Evolutionary conservation across 2,888 invertebrate species (phyloP).

Genomic region (Desoria tigrina): DNA sequence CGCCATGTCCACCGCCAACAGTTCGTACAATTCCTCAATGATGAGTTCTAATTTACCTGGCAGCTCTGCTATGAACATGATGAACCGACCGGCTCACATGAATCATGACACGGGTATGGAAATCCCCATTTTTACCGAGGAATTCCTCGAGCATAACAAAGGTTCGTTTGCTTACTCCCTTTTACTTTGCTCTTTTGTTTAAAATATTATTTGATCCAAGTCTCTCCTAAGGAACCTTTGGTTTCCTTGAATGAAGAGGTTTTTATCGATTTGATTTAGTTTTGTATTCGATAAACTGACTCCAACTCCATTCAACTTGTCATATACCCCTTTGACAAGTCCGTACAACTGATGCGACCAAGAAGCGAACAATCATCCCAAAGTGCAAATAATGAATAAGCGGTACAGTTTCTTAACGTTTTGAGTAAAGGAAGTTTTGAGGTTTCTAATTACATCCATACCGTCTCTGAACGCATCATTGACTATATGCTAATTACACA

Average conservation of each 20-base stretch:
- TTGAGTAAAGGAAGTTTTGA: too few relatives aligned
- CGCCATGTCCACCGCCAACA: slow-evolving; percentile 47
- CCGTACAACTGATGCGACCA: too few relatives aligned
- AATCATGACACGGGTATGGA: slow-evolving; percentile 64
- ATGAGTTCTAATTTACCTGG: slow-evolving; percentile 43
- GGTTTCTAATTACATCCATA: too few relatives aligned
- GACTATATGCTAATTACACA: too few relatives aligned
- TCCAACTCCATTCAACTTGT: background rate
- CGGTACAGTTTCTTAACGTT: too few relatives aligned
- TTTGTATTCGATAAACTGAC: background rate
- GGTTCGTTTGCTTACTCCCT: slow-evolving; percentile 57
- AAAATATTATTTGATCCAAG: slow-evolving; percentile 6
- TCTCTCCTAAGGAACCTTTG: background rate
- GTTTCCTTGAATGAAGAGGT: background rate
- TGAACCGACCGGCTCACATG: slow-evolving; percentile 52
- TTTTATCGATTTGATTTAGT: background rate
- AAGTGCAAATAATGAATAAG: too few relatives aligned
- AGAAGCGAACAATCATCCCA: too few relatives aligned
- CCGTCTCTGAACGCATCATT: too few relatives aligned
- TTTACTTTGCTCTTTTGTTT: slow-evolving; percentile 16
- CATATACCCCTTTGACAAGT: too few relatives aligned
- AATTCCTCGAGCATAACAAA: slow-evolving; percentile 95
- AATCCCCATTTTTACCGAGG: slow-evolving; percentile 95
- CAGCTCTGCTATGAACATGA: slow-evolving; percentile 53
- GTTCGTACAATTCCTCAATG: slow-evolving; percentile 45